Evolutionary conservation across 1,140 invertebrate genomes (phyloP).

Genomic region (Apolygus lucorum): DNA sequence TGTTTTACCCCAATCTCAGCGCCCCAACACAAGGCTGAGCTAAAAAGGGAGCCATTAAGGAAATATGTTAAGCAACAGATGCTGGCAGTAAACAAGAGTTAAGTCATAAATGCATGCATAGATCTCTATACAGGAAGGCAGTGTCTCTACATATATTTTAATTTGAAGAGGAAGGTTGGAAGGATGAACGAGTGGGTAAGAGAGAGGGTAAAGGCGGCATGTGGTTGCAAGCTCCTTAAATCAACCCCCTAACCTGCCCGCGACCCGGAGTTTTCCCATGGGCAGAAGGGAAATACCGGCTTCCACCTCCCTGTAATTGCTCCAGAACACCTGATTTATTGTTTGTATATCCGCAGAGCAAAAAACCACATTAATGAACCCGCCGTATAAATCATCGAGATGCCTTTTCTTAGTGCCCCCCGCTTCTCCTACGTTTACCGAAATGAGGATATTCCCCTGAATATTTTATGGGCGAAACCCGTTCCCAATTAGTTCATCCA

Average conservation of each 20-base stretch:
- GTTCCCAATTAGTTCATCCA: not conserved
- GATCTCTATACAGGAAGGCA: constrained; percentile 7
- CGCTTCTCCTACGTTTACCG: not conserved
- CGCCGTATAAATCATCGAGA: not conserved
- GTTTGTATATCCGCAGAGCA: constrained; percentile 8
- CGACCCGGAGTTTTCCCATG: not conserved
- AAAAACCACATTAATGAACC: constrained; percentile 13
- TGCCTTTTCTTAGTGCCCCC: not conserved
- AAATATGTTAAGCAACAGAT: constrained; percentile 14
- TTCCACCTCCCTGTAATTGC: constrained; percentile 6
- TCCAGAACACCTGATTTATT: constrained; percentile 15
- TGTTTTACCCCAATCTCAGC: not conserved
- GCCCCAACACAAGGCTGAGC: not conserved
- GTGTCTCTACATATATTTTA: constrained; percentile 15
- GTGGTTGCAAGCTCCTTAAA: constrained; percentile 10
- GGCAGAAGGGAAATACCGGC: not conserved
- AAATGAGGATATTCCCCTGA: not conserved
- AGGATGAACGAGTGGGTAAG: not conserved
- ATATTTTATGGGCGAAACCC: not conserved
- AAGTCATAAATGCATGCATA: constrained; percentile 16
- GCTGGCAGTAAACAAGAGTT: constrained; percentile 15
- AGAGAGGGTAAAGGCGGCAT: not conserved
- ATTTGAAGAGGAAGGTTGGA: constrained; percentile 12
- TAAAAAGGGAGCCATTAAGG: not conserved
- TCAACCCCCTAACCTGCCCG: constrained; percentile 2